Evolutionary conservation across 2,888 invertebrate species (phyloP), one percentile per base, ranked within the genome.

Genomic region (Geophilus truncorum): DNA sequence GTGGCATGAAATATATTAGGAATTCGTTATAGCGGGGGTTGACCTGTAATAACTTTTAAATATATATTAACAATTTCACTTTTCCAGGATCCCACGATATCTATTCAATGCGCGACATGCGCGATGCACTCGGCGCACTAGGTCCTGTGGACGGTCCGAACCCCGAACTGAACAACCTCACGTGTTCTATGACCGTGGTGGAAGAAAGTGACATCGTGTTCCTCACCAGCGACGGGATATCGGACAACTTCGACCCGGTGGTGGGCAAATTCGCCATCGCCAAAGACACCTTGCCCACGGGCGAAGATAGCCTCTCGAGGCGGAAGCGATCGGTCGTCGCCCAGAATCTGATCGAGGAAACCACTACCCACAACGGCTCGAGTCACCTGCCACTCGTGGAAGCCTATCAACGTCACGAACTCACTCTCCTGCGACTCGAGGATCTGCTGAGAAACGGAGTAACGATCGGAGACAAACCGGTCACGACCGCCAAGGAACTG

Each of bases 231-330:
- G 95, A 96, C 85, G 95, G 95, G 7, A 91, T 96, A 36, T 94
- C 94, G 6, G 95, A 96, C 86, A 96, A 96, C 87, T 94, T 95
- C 85, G 95, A 96, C 88, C 95, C 95, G 0, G 95, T 95, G 34
- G 95, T 96, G 81, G 95, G 95, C 32, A 94, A 93, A 87, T 94
- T 95, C 85, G 93, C 94, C 5, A 85, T 89, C 70, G 85, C 86
- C 2, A 83, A 83, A 79, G 84, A 84, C 81, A 82, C 32, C 28
- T 15, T 32, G 28, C 51, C 10, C 28, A n/a, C n/a, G n/a, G 78
- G 76, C 21, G 77, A 76, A 36, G 15, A 45, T 51, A 5, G 45
- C 12, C 15, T 34, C 78, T 5, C 83, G 80, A 12, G 80, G 79
- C 34, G 82, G 21, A 51, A 81, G 25, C 12, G 32, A 51, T 79